Evolutionary conservation across 1,140 invertebrate species (phyloP).

Genomic region (Eupristina koningsbergeri): DNA sequence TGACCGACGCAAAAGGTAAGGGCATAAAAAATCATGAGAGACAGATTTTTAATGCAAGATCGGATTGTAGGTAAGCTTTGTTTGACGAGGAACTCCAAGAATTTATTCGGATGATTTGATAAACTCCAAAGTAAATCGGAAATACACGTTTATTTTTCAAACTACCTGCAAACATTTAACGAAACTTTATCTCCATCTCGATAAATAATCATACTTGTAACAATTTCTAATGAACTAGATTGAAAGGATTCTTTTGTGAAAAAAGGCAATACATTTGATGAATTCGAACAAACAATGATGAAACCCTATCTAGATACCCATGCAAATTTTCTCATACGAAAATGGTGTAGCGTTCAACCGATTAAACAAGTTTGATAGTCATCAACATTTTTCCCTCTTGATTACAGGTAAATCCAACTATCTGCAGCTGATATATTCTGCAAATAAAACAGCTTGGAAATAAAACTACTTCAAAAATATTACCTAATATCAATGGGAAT

Average conservation of each 20-base stretch:
- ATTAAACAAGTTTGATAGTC: neutral
- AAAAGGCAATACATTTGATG: neutral
- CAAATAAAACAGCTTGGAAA: too few relatives aligned
- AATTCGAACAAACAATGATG: neutral
- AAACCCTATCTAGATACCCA: neutral
- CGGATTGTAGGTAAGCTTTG: neutral
- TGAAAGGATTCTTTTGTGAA: neutral
- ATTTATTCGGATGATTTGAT: neutral
- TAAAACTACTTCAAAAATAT: too few relatives aligned
- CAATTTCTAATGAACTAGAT: neutral
- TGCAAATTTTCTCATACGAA: too few relatives aligned
- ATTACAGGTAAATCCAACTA: too few relatives aligned
- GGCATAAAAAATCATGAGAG: neutral
- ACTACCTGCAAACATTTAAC: neutral
- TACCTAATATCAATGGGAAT: too few relatives aligned
- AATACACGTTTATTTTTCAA: neutral
- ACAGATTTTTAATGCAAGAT: slow-evolving; percentile 1
- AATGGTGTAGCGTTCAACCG: neutral
- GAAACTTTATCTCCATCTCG: neutral
- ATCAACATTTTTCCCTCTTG: neutral
- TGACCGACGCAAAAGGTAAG: neutral
- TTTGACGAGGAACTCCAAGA: neutral
- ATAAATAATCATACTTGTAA: neutral
- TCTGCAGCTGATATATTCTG: too few relatives aligned
- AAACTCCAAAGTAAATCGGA: neutral